Evolutionary conservation across 2,888 invertebrate genomes (phyloP).

Genomic region (Isotomurus palustris): DNA sequence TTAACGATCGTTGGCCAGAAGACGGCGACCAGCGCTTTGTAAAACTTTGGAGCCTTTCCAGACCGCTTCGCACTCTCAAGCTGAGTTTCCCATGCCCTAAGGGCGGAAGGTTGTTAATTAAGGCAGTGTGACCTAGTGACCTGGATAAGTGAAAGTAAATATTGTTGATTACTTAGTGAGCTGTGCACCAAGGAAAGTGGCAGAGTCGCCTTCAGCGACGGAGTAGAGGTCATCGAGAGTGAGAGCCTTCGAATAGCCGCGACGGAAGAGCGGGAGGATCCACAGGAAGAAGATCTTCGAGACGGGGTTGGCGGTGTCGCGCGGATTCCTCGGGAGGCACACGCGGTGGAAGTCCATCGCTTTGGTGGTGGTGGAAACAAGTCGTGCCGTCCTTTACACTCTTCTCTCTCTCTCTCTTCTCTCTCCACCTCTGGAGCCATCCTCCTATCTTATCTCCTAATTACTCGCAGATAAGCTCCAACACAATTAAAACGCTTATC

Average conservation of each 20-base stretch:
- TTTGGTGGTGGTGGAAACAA: too few relatives aligned
- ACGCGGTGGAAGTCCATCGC: background rate
- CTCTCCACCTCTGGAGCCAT: too few relatives aligned
- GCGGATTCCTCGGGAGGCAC: background rate
- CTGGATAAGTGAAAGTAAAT: too few relatives aligned
- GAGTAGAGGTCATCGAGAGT: background rate
- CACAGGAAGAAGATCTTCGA: slow-evolving; percentile 2
- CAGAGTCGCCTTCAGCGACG: too few relatives aligned
- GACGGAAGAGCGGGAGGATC: background rate
- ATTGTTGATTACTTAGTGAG: too few relatives aligned
- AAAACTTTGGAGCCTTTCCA: slow-evolving; percentile 15
- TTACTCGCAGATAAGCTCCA: too few relatives aligned
- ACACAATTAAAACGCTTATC: too few relatives aligned
- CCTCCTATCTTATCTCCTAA: too few relatives aligned
- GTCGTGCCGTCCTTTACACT: too few relatives aligned
- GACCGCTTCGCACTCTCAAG: slow-evolving; percentile 10
- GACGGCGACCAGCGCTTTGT: slow-evolving; percentile 4
- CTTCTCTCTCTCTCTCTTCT: too few relatives aligned
- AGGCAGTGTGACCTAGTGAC: background rate
- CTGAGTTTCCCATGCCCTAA: slow-evolving; percentile 22
- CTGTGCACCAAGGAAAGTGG: too few relatives aligned
- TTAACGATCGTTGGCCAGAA: slow-evolving; percentile 7
- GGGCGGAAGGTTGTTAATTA: background rate
- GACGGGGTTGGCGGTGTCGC: background rate
- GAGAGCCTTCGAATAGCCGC: background rate